Conservation (phyloP, 2,113 vertebrate genomes). For the Girardinichthys multiradiatus region DNA sequence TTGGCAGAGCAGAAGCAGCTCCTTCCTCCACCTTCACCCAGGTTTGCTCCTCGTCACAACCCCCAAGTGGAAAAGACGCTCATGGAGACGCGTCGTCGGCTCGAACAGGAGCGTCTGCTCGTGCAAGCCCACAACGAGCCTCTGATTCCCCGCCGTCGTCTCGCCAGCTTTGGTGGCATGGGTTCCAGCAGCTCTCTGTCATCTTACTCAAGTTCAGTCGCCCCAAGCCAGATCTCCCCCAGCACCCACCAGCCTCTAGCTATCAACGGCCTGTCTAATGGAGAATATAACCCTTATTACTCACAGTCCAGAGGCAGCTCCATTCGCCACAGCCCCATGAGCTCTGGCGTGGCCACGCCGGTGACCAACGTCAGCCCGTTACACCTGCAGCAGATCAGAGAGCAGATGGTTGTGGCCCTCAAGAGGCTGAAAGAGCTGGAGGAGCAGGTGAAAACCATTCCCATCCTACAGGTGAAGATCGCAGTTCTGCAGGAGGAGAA, state of each 20-base stretch:
- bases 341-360: slow-evolving; percentile 91
- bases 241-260: slow-evolving; percentile 78
- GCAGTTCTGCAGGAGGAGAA: slow-evolving; percentile 97
- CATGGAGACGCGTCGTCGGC: slow-evolving; percentile 93
- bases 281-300: slow-evolving; percentile 84
- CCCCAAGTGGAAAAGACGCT: slow-evolving; percentile 95
- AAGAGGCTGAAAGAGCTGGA: slow-evolving; percentile 93
- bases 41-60: slow-evolving; percentile 85
- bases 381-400: slow-evolving; percentile 95
- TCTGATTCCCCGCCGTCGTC: slow-evolving; percentile 83
- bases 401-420: slow-evolving; percentile 96
- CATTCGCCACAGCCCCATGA: slow-evolving; percentile 94
- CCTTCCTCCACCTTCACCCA: slow-evolving; percentile 89
- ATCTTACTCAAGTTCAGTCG: slow-evolving; percentile 86
- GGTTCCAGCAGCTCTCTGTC: slow-evolving; percentile 91
- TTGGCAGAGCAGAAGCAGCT: slow-evolving; percentile 82
- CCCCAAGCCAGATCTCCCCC: slow-evolving; percentile 78
- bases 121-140: slow-evolving; percentile 86
- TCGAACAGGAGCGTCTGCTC: slow-evolving; percentile 91
- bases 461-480: slow-evolving; percentile 96
- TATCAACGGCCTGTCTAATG: slow-evolving; percentile 85
- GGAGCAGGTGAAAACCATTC: slow-evolving; percentile 94
- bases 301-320: slow-evolving; percentile 90
- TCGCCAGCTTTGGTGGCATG: slow-evolving; percentile 93
- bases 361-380: slow-evolving; percentile 93